Conservation (phyloP, 2,113 vertebrate genomes). For the Anolis sagrei region DNA sequence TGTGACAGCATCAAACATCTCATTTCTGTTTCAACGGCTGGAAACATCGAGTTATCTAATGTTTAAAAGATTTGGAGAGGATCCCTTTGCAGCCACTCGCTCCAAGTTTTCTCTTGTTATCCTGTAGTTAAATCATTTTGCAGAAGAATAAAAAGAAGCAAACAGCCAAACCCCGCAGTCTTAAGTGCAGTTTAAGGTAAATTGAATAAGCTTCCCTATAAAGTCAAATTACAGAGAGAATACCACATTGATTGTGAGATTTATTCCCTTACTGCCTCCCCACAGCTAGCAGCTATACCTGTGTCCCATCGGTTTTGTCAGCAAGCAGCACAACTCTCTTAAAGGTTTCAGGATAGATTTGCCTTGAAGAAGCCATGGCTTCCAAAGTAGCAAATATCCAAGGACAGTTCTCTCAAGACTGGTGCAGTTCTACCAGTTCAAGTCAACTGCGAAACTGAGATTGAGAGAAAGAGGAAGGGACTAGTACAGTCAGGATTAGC, state of each 20-base stretch:
- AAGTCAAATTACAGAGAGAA: not conserved
- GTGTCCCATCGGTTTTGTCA: no score
- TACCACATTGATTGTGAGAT: not conserved
- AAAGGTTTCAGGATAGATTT: not conserved
- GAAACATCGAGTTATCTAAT: not conserved
- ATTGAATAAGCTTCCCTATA: not conserved
- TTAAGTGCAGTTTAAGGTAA: no score
- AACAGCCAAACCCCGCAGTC: no score
- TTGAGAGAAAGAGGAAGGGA: not conserved
- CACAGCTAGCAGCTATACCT: not conserved
- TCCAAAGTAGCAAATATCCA: not conserved
- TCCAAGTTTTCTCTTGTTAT: not conserved
- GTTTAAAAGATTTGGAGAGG: not conserved
- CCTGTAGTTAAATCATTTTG: not conserved
- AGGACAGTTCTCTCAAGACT: not conserved
- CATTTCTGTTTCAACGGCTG: not conserved
- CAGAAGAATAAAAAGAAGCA: not conserved
- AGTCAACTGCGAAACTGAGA: not conserved
- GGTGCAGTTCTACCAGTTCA: not conserved
- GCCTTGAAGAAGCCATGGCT: not conserved
- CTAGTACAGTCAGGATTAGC: no score
- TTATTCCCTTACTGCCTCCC: not conserved
- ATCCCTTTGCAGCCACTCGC: not conserved
- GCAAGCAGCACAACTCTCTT: not conserved
- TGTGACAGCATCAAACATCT: not conserved